Conservation (phyloP, 2,797 vertebrate species). For the Geotrypetes seraphini region DNA sequence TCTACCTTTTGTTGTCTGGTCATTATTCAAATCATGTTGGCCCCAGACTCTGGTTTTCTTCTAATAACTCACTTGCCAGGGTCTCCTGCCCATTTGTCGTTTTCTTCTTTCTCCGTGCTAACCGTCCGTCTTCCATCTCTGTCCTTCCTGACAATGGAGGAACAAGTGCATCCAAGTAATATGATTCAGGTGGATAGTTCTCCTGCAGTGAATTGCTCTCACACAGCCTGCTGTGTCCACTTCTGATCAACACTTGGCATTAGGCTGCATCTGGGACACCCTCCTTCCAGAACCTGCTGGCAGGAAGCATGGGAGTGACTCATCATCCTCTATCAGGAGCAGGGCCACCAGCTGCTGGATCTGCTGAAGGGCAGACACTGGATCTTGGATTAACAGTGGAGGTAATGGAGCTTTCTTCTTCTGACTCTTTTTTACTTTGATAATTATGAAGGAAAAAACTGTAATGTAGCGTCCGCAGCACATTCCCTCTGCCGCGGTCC, state of each 20-base stretch:
- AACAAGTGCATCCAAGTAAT: constrained; percentile 56
- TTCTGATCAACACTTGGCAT: constrained; percentile 20
- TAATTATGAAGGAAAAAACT: too few species aligned
- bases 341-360: constrained; percentile 67
- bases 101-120: too few species aligned
- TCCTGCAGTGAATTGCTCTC: constrained; percentile 62
- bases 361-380: constrained; percentile 39
- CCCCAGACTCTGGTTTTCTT: too few species aligned
- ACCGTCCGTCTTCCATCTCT: too few species aligned
- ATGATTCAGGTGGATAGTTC: constrained; percentile 29
- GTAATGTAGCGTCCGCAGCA: too few species aligned
- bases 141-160: constrained; percentile 55
- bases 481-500: too few species aligned
- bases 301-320: constrained; percentile 52
- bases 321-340: constrained; percentile 49
- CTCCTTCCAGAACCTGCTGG: constrained; percentile 50
- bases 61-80: too few species aligned
- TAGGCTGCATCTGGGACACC: not conserved
- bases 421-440: constrained; percentile 50
- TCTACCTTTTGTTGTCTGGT: too few species aligned
- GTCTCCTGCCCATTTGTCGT: too few species aligned
- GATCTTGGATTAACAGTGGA: constrained; percentile 68
- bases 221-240: constrained; percentile 62
- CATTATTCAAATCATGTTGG: too few species aligned
- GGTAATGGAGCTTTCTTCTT: constrained; percentile 48